Base-by-base conservation (phyloP, 2,797 vertebrate genomes). In the Ataeniobius toweri region DNA sequence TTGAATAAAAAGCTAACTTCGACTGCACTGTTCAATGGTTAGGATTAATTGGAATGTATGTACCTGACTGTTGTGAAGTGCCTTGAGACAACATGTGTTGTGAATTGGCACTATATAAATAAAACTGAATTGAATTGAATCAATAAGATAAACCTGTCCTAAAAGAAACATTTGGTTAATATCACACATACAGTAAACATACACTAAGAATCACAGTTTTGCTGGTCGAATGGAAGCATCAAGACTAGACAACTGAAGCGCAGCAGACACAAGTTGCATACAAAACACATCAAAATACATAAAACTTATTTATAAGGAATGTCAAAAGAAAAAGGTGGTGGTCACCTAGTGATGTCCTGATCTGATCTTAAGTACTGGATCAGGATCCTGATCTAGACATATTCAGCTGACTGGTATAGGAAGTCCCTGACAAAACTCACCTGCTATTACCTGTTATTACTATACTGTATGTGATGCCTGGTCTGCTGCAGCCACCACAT, bases 111-210 rank as follows among this genome's bases (percentile, higher is more conserved):
- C n/a, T n/a, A n/a, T n/a, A n/a, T n/a, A n/a, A n/a, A n/a, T n/a
- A n/a, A n/a, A n/a, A n/a, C n/a, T n/a, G n/a, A n/a, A n/a, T n/a
- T n/a, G n/a, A n/a, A n/a, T n/a, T n/a, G n/a, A n/a, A n/a, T n/a
- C n/a, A n/a, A n/a, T n/a, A 63, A n/a, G 73, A 53, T 28, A 69
- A 69, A 48, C 26, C 14, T 24, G 26, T 56, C 73, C 76, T 44
- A 20, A 72, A 77, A 79, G 0, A 80, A 85, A 80, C 39, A 75
- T 51, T 50, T 71, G 44, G 79, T 88, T 82, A 31, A 61, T 48
- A 87, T 58, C 71, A 87, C 78, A 77, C 71, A 84, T 69, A 84
- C 74, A 73, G 48, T 20, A 83, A 46, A 63, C 51, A 68, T 79
- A 26, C 28, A 75, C 16, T 24, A 81, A 44, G 24, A 48, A 67